Evolutionary conservation across 1,140 invertebrate species (phyloP).

Genomic region (Trachymyrmex cornetzi): DNA sequence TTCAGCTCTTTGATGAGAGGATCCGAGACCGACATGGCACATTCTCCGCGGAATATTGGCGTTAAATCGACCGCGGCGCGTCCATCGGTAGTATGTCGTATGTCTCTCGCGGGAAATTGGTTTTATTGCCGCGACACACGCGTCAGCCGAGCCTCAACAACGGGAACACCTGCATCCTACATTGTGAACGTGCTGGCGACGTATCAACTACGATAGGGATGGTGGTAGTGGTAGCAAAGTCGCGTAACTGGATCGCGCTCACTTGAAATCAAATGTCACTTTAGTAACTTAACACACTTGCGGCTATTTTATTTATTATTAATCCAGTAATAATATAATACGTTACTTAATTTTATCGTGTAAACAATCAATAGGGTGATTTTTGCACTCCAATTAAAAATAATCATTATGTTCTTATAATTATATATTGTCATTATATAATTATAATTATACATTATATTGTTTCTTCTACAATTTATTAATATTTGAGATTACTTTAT

Average conservation of each 20-base stretch:
- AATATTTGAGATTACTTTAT: too few relatives aligned
- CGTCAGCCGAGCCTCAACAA: not conserved
- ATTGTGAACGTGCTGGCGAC: not conserved
- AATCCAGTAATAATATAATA: too few relatives aligned
- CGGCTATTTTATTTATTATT: not conserved
- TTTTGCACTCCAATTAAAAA: too few relatives aligned
- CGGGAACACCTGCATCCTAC: constrained; percentile 14
- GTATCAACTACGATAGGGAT: not conserved
- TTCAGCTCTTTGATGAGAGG: constrained; percentile 87
- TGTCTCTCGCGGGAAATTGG: not conserved
- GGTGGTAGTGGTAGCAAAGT: constrained; percentile 8
- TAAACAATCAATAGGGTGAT: too few relatives aligned
- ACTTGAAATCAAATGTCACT: not conserved
- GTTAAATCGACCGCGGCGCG: constrained; percentile 30
- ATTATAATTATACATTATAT: too few relatives aligned
- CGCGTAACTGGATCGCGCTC: constrained; percentile 20
- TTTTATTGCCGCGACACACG: constrained; percentile 31
- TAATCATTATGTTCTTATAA: too few relatives aligned
- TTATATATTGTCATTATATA: too few relatives aligned
- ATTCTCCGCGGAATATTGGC: constrained; percentile 23
- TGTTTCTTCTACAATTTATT: too few relatives aligned
- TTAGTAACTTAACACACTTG: not conserved
- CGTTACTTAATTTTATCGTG: too few relatives aligned
- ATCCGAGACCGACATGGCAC: constrained; percentile 86
- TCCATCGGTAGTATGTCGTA: not conserved